These are phyloP conservation scores for Eucera pruinosa DNA, from an alignment of 2,888 invertebrate species.

Conservation along the genomic window DNA sequence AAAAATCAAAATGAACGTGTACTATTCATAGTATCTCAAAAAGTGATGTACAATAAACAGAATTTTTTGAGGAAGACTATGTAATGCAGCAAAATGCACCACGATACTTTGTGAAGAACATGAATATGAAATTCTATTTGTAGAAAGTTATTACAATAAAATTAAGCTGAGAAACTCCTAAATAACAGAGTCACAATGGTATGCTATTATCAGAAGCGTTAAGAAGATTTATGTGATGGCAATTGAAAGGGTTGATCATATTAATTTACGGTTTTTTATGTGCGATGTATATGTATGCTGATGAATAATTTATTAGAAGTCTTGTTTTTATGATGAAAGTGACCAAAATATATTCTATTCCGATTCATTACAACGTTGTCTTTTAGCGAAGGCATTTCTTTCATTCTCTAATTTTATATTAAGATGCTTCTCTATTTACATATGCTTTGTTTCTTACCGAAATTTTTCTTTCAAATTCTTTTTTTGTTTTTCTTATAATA, in stretches of 20 bases:
- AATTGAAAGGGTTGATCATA: conserved; percentile 33
- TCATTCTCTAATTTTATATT: conserved; percentile 26
- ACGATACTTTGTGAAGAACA: conserved; percentile 1
- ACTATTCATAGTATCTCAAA: conserved; percentile 11
- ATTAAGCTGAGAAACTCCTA: conserved; percentile 17
- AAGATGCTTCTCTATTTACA: conserved; percentile 16
- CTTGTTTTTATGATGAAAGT: conserved; percentile 57
- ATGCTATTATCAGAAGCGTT: conserved; percentile 25
- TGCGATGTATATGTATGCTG: conserved; percentile 47
- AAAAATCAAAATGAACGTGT: conserved; percentile 51
- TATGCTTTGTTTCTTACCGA: not conserved
- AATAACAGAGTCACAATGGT: conserved; percentile 35
- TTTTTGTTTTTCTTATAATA: conserved; percentile 5
- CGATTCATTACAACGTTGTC: conserved; percentile 34
- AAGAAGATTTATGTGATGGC: conserved; percentile 33
- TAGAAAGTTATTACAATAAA: conserved; percentile 46
- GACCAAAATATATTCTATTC: conserved; percentile 60
- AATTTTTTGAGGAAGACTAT: conserved; percentile 3
- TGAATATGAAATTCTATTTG: conserved; percentile 37
- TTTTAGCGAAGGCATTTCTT: conserved; percentile 11
- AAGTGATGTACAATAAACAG: conserved; percentile 34
- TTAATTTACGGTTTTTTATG: conserved; percentile 55
- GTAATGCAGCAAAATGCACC: not conserved
- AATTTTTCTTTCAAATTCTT: conserved; percentile 11
- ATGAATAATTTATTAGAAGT: conserved; percentile 54